Evolutionary conservation across 2,113 vertebrate genomes (phyloP), one percentile per base, ranked within the genome.

Genomic region (Oryzias celebensis): DNA sequence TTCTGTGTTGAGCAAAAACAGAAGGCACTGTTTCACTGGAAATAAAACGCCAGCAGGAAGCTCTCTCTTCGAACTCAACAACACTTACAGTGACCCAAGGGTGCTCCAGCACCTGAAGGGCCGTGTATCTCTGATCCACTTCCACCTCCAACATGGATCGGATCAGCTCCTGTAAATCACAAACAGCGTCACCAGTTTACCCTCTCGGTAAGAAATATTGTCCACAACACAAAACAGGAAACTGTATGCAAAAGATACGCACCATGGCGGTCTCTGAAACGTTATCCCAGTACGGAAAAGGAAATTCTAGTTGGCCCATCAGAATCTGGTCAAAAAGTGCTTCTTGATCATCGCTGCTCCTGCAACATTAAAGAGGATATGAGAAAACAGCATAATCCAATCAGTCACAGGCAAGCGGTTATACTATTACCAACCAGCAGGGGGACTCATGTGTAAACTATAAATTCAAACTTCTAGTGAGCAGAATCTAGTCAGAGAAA

Each of bases 301-400:
- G 97, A 73, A 99, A 99, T 83, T 99, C 97, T 59, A 98, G 91
- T 85, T 97, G 96, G 17, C 96, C 97, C 94, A 95, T 95, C 61
- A 99, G 87, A 77, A 99, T 99, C 88, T 99, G 97, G 86, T 99
- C 97, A 84, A 99, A 99, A 63, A 99, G 94, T 28, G 94, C 93
- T 79, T 99, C 97, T 84, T 98, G 97, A 78, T 99, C 96, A 22
- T 98, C 95, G 53, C 92, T 94, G 73, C 94, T 96, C 84, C 97
- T 98, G 84, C 77, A 76, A 78, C 1, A 56, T 43, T 7, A 50
- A 58, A 22, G 50, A 52, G 14, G 48, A 4, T 1, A 43, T 31
- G 18, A 24, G 0, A 15, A 14, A 45, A 45, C 44, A 45, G 44
- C 4, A 28, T 6, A 36, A 36, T 10, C 36, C 10, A 12, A 12